Conservation (phyloP, 2,797 vertebrate species). For the Sebastes baramenuke region DNA sequence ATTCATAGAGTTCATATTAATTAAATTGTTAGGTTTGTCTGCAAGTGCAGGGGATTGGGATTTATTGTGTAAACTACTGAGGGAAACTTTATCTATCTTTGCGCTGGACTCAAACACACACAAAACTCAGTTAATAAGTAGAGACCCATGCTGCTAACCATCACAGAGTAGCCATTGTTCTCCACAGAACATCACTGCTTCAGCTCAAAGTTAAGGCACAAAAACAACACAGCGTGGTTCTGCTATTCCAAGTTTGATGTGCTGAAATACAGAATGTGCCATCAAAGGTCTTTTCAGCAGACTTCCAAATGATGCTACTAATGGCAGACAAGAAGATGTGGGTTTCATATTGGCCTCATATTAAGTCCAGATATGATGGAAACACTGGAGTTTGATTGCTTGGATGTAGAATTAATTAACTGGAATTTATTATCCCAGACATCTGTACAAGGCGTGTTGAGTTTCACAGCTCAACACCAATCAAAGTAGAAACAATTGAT, state of each 20-base stretch:
- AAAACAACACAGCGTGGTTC: not conserved
- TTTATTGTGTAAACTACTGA: not conserved
- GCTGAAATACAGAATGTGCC: not conserved
- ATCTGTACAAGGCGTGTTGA: not conserved
- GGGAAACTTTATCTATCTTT: not conserved
- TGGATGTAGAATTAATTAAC: not conserved
- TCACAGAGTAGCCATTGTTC: slow-evolving; percentile 58
- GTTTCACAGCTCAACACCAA: not conserved
- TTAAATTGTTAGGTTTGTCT: not conserved
- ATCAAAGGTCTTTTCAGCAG: not conserved
- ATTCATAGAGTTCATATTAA: not conserved
- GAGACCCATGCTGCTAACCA: slow-evolving; percentile 20
- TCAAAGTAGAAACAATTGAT: not conserved
- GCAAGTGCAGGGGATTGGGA: not conserved
- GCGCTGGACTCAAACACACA: slow-evolving; percentile 14
- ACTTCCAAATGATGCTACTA: not conserved
- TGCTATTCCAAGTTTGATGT: not conserved
- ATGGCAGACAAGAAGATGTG: not conserved
- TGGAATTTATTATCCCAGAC: not conserved
- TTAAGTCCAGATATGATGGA: not conserved
- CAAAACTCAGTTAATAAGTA: slow-evolving; percentile 32
- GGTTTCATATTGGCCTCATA: not conserved
- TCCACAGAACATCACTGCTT: slow-evolving; percentile 13
- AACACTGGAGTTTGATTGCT: not conserved
- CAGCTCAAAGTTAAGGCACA: slow-evolving; percentile 18